These are phyloP conservation scores for Diorhabda sublineata DNA, from an alignment of 1,140 invertebrate species.

Conservation along the genomic window DNA sequence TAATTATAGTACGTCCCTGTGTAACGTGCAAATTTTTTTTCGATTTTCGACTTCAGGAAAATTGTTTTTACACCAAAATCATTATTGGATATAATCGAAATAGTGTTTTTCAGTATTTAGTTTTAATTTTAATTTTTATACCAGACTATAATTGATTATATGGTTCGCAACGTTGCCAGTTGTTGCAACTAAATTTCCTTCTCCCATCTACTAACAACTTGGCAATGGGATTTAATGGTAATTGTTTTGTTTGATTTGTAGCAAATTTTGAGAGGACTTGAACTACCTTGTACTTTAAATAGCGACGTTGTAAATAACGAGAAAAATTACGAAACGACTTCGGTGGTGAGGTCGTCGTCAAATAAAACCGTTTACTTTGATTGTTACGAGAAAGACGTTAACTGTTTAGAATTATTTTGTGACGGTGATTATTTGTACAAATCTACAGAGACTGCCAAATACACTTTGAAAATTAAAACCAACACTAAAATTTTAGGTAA, in stretches of 20 bases:
- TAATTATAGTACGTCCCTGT: no score
- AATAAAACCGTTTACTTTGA: constrained; percentile 4
- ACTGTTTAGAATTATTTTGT: constrained; percentile 7
- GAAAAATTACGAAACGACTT: not conserved
- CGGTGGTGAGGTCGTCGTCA: not conserved
- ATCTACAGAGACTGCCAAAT: constrained; percentile 9
- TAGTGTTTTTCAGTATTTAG: no score
- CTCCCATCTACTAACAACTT: no score
- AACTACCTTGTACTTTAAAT: not conserved
- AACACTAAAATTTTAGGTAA: constrained; percentile 15
- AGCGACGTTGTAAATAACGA: not conserved
- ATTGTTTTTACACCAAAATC: no score
- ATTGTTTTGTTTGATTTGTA: not conserved
- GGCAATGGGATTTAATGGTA: no score
- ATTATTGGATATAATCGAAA: no score
- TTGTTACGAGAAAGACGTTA: not conserved
- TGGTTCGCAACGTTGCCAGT: no score
- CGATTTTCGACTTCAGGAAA: no score
- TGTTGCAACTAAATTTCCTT: no score
- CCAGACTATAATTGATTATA: no score
- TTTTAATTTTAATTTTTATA: no score
- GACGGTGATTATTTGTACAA: constrained; percentile 7
- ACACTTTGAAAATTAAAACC: constrained; percentile 5
- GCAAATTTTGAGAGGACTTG: not conserved
- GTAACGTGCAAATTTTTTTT: no score